Percentiles rank a stretch among this genome's conserved stretches.
Evolutionary conservation across 1,140 invertebrate species (phyloP).

Genomic region (Triops longicaudatus): DNA sequence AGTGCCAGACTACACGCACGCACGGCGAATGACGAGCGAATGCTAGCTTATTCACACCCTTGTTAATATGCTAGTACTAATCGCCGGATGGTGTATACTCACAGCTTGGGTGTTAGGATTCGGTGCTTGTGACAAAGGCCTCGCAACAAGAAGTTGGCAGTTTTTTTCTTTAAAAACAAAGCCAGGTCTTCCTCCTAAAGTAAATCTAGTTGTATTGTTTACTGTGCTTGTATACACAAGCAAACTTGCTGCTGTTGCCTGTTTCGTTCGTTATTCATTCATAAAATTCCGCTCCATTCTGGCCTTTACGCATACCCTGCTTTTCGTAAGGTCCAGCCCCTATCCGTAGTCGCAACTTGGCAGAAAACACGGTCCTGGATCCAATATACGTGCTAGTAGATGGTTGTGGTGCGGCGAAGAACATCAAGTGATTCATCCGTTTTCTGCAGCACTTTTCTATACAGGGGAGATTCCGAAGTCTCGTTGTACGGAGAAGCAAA

Average conservation of each 20-base stretch:
- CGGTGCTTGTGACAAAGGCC: neutral
- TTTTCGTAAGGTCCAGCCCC: neutral
- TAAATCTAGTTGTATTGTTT: neutral
- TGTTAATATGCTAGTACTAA: too few relatives aligned
- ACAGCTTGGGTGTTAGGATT: too few relatives aligned
- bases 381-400: neutral
- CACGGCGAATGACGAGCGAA: too few relatives aligned
- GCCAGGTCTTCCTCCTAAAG: neutral
- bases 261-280: neutral
- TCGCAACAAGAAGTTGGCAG: neutral
- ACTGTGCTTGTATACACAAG: neutral
- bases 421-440: neutral
- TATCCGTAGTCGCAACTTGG: neutral
- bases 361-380: neutral
- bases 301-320: neutral
- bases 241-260: neutral
- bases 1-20: too few relatives aligned
- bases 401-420: neutral
- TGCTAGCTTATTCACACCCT: too few relatives aligned
- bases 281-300: neutral
- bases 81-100: too few relatives aligned
- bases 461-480: too few relatives aligned
- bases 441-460: neutral
- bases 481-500: too few relatives aligned
- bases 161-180: neutral